phyloP scores from a whole-genome alignment of 2,797 vertebrate genomes.

The Pantherophis alleghaniensis region DNA sequence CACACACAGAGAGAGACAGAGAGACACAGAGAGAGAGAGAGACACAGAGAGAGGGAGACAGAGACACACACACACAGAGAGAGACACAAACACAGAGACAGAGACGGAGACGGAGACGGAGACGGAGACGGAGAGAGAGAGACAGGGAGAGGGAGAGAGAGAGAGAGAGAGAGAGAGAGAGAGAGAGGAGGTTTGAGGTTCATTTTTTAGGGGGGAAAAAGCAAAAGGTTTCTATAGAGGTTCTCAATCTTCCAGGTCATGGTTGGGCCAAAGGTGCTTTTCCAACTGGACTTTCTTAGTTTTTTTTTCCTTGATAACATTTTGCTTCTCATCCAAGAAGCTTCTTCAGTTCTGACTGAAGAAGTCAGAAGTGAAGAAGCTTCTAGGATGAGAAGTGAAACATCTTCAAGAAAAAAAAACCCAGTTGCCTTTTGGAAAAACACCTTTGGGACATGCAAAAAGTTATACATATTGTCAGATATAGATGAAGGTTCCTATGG shows the following conservation, averaged over 20 bases:
- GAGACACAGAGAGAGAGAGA: too few species aligned
- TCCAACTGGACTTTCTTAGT: background rate
- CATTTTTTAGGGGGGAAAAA: background rate
- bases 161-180: background rate
- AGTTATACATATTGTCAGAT: constrained; percentile 27
- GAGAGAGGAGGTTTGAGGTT: background rate
- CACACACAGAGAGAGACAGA: too few species aligned
- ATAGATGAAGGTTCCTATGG: constrained; percentile 34
- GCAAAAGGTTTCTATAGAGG: constrained; percentile 27
- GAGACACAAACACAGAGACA: background rate
- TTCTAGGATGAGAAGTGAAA: background rate
- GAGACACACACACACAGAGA: background rate
- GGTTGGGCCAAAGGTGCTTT: background rate
- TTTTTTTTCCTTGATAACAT: background rate
- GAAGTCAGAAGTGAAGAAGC: background rate
- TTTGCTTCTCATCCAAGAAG: background rate
- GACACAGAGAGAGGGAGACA: background rate
- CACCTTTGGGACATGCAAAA: constrained; percentile 30
- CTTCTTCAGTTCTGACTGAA: background rate
- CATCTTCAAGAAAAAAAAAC: background rate
- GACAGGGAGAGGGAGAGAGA: too few species aligned
- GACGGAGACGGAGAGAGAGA: too few species aligned
- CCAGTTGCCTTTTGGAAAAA: background rate
- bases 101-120: too few species aligned
- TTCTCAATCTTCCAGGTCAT: background rate